Evolutionary conservation across 2,888 invertebrate species (phyloP).

Genomic region (Lutraria lutraria): DNA sequence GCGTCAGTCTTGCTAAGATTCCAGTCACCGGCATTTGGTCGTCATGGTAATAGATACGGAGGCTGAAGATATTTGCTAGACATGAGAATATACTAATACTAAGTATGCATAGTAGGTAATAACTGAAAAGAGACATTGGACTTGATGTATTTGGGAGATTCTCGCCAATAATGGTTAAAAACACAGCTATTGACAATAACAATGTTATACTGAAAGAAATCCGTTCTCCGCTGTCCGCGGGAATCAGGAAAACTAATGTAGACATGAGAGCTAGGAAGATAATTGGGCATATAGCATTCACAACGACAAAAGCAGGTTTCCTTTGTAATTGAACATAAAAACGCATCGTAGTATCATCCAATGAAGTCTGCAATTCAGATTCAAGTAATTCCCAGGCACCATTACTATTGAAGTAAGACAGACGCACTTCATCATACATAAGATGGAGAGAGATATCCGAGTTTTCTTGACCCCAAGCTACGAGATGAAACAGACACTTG

Average conservation of each 20-base stretch:
- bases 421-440: not conserved
- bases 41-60: not conserved
- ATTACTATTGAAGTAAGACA: conserved; percentile 56
- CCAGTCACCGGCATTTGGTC: not conserved
- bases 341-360: not conserved
- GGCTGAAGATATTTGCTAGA: not conserved
- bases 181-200: conserved; percentile 6
- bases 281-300: conserved; percentile 69
- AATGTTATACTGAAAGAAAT: conserved; percentile 24
- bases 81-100: not conserved
- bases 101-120: not conserved
- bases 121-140: conserved; percentile 14
- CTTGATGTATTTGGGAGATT: conserved; percentile 26
- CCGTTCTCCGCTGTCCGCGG: conserved; percentile 63
- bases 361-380: conserved; percentile 1
- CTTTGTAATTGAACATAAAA: conserved; percentile 23
- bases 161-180: conserved; percentile 23
- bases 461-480: too few species aligned
- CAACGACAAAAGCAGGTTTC: conserved; percentile 59
- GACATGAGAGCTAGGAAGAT: conserved; percentile 65
- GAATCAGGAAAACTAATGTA: conserved; percentile 65
- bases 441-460: not conserved
- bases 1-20: not conserved
- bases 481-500: conserved; percentile 15
- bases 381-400: conserved; percentile 65